Evolutionary conservation across 2,113 vertebrate species (phyloP), one percentile per base, ranked within the genome.

Genomic region (Ranitomeya imitator): DNA sequence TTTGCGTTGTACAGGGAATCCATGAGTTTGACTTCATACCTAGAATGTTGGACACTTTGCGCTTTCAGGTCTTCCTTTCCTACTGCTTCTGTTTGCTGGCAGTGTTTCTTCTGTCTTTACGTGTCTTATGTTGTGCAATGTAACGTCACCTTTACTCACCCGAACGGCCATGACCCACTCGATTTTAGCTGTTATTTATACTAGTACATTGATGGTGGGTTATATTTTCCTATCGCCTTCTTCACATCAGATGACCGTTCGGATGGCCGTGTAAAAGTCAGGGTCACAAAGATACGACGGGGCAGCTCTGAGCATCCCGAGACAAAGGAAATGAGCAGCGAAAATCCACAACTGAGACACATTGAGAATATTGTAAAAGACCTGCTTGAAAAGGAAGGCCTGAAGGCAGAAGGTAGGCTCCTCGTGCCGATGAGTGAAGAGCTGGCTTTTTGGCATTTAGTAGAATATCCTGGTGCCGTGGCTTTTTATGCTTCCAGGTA

Each of bases 361-460:
- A 96, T 98, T 92, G 96, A 98, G 95, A 97, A 96, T 91, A 96
- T 97, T 94, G 96, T 98, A 93, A 97, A 96, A 93, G 97, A 97
- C 74, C 95, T 98, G 96, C 95, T 98, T 96, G 97, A 97, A 94
- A 97, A 96, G 94, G 97, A 97, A 92, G 98, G 97, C 92, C 96
- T 98, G 94, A 95, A 97, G 89, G 97, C 97, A 2, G 96, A 97
- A 98, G 97, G 97, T 97, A 96, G 92, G 92, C 81, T 52, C 45
- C 59, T 26, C 26, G 16, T 83, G 61, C 23, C 0, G 10, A n/a
- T 37, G 60, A 19, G 7, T 45, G 57, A 4, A 13, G 61, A 4
- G 51, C 81, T 23, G 81, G 61, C 63, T 52, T 16, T 31, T 18
- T 65, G 31, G 23, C 79, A 18, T 31, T 37, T 63, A 19, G 59